A percentile compares a stretch with the other conserved stretches of the same genome.
phyloP scores from a whole-genome alignment of 2,888 invertebrate species.

The Heliconius aoede region DNA sequence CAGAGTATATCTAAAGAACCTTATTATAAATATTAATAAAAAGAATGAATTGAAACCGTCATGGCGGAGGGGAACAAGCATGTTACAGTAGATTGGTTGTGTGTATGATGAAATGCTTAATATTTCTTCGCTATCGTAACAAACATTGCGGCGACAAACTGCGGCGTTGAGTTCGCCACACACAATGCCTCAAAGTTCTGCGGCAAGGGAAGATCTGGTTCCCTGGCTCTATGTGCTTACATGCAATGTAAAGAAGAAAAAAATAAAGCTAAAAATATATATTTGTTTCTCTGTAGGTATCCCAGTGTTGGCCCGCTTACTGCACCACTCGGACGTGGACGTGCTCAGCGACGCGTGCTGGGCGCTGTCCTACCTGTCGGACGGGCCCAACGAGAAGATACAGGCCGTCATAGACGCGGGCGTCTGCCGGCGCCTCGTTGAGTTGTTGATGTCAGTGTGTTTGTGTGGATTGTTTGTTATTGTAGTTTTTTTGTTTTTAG shows the following conservation, averaged over 20 bases:
- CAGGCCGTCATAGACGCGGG: constrained; percentile 98
- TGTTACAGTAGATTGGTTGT: too few relatives aligned
- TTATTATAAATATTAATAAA: too few relatives aligned
- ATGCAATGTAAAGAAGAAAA: too few relatives aligned
- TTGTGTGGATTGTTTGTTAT: background rate
- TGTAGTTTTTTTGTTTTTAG: too few relatives aligned
- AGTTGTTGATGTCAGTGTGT: constrained; percentile 81
- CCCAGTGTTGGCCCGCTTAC: constrained; percentile 92
- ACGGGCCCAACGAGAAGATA: constrained; percentile 98
- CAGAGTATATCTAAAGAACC: too few relatives aligned
- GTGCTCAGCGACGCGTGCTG: constrained; percentile 97
- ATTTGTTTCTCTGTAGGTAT: constrained; percentile 84
- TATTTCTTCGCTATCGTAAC: too few relatives aligned
- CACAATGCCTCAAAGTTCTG: too few relatives aligned
- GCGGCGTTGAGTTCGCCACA: too few relatives aligned
- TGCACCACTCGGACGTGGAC: constrained; percentile 94
- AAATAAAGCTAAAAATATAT: background rate
- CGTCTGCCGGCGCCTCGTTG: constrained; percentile 91
- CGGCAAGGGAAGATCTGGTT: too few relatives aligned
- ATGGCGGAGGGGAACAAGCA: background rate
- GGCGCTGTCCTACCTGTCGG: constrained; percentile 97
- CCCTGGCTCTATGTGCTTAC: too few relatives aligned
- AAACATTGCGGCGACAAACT: too few relatives aligned
- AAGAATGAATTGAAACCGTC: background rate
- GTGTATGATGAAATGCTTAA: too few relatives aligned